Conservation (phyloP, 2,797 vertebrate genomes). For the Centroberyx gerrardi region DNA sequence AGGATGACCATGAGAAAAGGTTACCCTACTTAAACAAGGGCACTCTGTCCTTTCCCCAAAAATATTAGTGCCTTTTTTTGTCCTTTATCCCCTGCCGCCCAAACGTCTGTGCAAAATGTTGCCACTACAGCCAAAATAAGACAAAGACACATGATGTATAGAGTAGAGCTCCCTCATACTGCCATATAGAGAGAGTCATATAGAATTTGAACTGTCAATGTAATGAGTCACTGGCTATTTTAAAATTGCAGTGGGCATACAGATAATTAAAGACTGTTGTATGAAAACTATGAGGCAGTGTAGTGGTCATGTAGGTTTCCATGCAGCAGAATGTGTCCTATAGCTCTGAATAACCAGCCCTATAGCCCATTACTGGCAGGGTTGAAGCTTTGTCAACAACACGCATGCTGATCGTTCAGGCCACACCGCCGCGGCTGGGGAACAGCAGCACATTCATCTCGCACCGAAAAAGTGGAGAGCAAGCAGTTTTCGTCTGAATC, state of each 20-base stretch:
- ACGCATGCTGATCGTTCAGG: conserved; percentile 56
- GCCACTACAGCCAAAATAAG: neutral
- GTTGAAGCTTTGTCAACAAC: conserved; percentile 73
- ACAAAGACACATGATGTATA: neutral
- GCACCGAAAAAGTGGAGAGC: conserved; percentile 70
- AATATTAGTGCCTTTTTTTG: conserved; percentile 41
- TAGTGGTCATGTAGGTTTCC: neutral
- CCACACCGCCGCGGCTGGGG: conserved; percentile 41
- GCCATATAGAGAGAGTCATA: too few species aligned
- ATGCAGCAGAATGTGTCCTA: conserved; percentile 33
- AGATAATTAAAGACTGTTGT: neutral
- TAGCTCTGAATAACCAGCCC: conserved; percentile 4
- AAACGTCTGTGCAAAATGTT: neutral
- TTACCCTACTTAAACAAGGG: conserved; percentile 71
- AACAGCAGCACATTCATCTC: conserved; percentile 66
- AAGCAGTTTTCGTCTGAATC: conserved; percentile 74
- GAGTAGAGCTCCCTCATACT: too few species aligned
- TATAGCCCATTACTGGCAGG: conserved; percentile 30
- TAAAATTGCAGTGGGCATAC: neutral
- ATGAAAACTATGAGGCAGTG: neutral
- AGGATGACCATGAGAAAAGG: conserved; percentile 43
- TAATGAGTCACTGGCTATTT: neutral
- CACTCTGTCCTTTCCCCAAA: conserved; percentile 60
- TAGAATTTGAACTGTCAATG: neutral
- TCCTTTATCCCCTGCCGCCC: conserved; percentile 23